Conservation (phyloP, 2,113 vertebrate genomes). For the Vicugna pacos region DNA sequence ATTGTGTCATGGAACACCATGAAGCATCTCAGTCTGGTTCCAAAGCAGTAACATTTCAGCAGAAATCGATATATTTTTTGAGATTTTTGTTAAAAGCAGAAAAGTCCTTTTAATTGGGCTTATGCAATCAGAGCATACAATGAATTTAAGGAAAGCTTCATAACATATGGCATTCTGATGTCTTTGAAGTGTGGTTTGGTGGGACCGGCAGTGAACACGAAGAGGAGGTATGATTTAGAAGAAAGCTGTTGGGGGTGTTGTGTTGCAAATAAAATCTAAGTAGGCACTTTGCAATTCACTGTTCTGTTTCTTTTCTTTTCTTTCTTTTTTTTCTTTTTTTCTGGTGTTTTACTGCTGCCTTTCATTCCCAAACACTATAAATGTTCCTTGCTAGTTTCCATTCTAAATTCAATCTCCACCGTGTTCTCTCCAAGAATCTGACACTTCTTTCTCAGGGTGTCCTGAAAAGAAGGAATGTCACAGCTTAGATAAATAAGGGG, state of each 20-base stretch:
- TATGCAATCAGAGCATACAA: slow-evolving; percentile 11
- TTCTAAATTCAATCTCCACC: slow-evolving; percentile 43
- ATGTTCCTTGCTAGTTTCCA: slow-evolving; percentile 29
- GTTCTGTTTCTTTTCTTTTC: slow-evolving; percentile 24
- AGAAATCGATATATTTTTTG: not conserved
- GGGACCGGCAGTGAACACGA: slow-evolving; percentile 1
- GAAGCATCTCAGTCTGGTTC: not conserved
- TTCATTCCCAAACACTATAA: slow-evolving; percentile 50
- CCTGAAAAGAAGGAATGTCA: not conserved
- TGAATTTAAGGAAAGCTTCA: slow-evolving; percentile 19
- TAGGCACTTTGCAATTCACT: slow-evolving; percentile 52
- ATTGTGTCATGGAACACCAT: not conserved
- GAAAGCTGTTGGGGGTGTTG: not conserved
- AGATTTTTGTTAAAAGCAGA: not conserved
- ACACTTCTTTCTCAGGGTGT: not conserved
- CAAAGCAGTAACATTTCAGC: not conserved
- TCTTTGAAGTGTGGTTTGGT: not conserved
- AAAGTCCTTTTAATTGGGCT: not conserved
- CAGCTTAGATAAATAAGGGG: not conserved
- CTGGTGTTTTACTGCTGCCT: slow-evolving; percentile 8
- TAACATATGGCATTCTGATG: slow-evolving; percentile 45
- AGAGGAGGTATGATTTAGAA: slow-evolving; percentile 47
- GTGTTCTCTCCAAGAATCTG: slow-evolving; percentile 62
- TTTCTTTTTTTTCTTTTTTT: too few species aligned
- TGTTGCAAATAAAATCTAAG: slow-evolving; percentile 48